Evolutionary conservation across 2,113 vertebrate genomes (phyloP).

Genomic region (human (Homo sapiens)): GRCh38 chr1:226566001-226566500

Average conservation of each 20-base stretch:
- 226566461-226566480: conserved; percentile 75
- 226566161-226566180: conserved; percentile 37
- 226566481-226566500: conserved; percentile 66
- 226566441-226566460: conserved; percentile 76
- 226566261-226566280: conserved; percentile 12
- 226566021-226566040: not conserved
- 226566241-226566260: conserved; percentile 55
- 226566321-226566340: conserved; percentile 31
- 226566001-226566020: rapidly evolving
- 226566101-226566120: not conserved
- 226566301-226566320: conserved; percentile 36
- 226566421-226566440: conserved; percentile 66
- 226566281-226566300: conserved; percentile 33
- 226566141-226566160: conserved; percentile 24
- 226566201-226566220: conserved; percentile 64
- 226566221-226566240: conserved; percentile 18
- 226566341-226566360: not conserved
- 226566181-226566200: not conserved
- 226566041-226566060: rapidly evolving
- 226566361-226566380: conserved; percentile 18
- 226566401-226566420: conserved; percentile 69
- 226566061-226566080: not conserved
- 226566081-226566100: not conserved
- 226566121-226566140: not conserved
- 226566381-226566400: conserved; percentile 68